Base-by-base conservation (phyloP, 1,140 invertebrate species). In the Saccostrea glomerata region DNA sequence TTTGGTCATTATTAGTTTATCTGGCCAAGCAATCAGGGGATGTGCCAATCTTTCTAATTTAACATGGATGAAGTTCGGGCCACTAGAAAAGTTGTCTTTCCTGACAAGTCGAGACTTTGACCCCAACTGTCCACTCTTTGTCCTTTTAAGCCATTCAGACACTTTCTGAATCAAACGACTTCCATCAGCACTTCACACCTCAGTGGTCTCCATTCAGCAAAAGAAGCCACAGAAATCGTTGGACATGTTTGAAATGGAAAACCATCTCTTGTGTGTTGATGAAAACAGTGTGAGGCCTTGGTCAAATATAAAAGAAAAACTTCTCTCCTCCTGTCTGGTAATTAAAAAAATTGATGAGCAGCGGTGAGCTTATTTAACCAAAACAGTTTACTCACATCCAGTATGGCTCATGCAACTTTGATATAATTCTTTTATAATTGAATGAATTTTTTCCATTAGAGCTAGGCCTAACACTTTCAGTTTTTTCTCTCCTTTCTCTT, bases 1-100 rank as follows among this genome's bases (percentile, higher is more conserved):
- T 73, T 73, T 73, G 70, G 70, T 30, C 70, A 73, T 73, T 73
- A 73, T 73, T 73, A 73, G 70, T 73, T 73, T 73, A 73, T 73
- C 70, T 73, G 70, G 70, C 23, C 70, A 73, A 73, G 70, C 70
- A 73, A 73, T 73, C 70, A 73, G n/a, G 1, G 70, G 25, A 73
- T 73, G 70, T 73, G 70, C 70, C 25, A 73, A 73, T 73, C 13
- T 73, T 73, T 73, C 25, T 73, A 73, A 73, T 73, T 73, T 73
- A n/a, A 25, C 30, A 73, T 36, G 9, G 23, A 63, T 36, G 70
- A 73, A 73, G 70, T 6, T 47, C 6, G 30, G 25, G 70, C n/a
- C 70, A 73, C 23, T 12, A 36, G 30, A 73, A 23, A 73, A 73
- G 70, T 73, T 73, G 70, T 36, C 70, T 73, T 25, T 36, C 70